Base-by-base conservation (phyloP, 2,888 invertebrate genomes). In the Piscicola geometra region DNA sequence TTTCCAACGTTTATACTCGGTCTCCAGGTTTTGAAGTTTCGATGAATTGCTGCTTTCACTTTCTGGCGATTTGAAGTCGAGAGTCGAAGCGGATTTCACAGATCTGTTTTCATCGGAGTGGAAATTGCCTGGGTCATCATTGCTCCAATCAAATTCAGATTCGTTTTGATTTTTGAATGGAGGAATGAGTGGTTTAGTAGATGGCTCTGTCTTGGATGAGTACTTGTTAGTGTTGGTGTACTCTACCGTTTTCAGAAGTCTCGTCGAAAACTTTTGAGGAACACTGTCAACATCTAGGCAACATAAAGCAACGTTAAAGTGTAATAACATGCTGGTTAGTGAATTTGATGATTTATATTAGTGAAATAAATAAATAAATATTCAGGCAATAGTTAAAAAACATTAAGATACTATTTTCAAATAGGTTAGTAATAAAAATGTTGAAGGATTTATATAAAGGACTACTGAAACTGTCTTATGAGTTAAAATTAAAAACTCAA, bases 221-320 rank as follows among this genome's bases (percentile, higher is more conserved):
- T 76, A 76, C 32, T 73, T 74, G 71, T 75, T 47, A 18, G 71
- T 36, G 36, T 78, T 67, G 15, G 68, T 76, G 72, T 71, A 66
- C 47, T 77, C 76, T 56, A 77, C 69, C 30, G 76, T 70, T 74
- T 77, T 77, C 56, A 60, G 47, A n/a, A 73, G n/a, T 33, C 73
- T 47, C 25, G 73, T 73, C 28, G 73, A 73, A 73, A 73, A 73
- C 52, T 73, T 73, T 33, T 73, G 60, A n/a, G 73, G 73, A 5
- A 36, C 41, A n/a, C 56, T 73, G 64, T 73, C 64, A 30, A 73
- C 73, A 64, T 73, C 73, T 73, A 33, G 32, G n/a, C 56, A 32
- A n/a, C 35, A 30, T 71, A n/a, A n/a, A n/a, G 41, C 1, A 71
- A 52, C n/a, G n/a, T n/a, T 2, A 70, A 33, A 25, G 25, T 36